Evolutionary conservation across 2,797 vertebrate species (phyloP).

Genomic region (Pseudotriccus pelzelni): DNA sequence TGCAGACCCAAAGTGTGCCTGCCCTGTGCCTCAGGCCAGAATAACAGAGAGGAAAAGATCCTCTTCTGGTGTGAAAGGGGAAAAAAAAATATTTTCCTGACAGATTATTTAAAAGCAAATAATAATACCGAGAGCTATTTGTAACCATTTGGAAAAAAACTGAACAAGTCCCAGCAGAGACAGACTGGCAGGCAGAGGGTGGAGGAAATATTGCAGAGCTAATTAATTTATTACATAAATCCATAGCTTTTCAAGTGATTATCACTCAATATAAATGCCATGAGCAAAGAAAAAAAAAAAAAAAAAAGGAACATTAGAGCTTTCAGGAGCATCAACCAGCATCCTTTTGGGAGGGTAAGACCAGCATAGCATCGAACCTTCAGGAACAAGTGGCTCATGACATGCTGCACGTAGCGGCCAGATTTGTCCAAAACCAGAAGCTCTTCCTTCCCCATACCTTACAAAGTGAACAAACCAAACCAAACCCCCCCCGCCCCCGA

Average conservation of each 20-base stretch:
- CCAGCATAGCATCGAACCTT: not conserved
- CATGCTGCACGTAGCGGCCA: not conserved
- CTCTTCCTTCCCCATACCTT: not conserved
- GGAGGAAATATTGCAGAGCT: not conserved
- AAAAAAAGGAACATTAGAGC: not conserved
- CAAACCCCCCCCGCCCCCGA: no score
- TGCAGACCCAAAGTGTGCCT: not conserved
- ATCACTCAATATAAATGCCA: not conserved
- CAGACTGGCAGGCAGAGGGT: not conserved
- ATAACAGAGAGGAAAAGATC: not conserved
- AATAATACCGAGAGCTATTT: not conserved
- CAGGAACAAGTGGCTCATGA: constrained; percentile 20
- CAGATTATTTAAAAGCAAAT: constrained; percentile 18
- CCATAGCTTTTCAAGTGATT: constrained; percentile 3
- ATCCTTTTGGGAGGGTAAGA: not conserved
- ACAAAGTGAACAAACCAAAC: constrained; percentile 22
- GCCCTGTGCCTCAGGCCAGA: not conserved
- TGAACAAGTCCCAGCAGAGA: not conserved
- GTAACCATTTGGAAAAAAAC: not conserved
- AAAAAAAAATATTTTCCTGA: not conserved
- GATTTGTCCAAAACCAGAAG: constrained; percentile 10
- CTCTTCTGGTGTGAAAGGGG: not conserved
- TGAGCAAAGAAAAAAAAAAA: not conserved
- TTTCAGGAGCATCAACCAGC: not conserved
- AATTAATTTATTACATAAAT: constrained; percentile 55